Conservation (phyloP, 1,140 invertebrate genomes). For the Lamellibrachia luymesi region DNA sequence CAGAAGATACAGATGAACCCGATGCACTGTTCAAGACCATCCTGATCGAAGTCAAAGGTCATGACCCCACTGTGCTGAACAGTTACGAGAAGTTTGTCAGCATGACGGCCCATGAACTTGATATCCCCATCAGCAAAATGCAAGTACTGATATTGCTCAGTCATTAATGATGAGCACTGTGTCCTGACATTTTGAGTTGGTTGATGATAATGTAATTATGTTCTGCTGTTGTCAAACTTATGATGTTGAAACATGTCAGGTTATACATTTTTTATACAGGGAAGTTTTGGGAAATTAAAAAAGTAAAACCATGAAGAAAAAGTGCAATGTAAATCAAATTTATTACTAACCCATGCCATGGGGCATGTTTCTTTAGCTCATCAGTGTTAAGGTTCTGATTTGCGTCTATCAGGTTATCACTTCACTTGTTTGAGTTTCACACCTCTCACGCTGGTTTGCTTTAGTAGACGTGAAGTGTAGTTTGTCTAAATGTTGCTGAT, state of each 20-base stretch:
- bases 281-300: neutral
- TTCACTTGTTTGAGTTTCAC: too few relatives aligned
- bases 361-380: too few relatives aligned
- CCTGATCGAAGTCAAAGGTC: slow-evolving; percentile 82
- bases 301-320: slow-evolving; percentile 17
- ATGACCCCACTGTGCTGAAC: slow-evolving; percentile 81
- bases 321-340: neutral
- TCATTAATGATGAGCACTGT: too few relatives aligned
- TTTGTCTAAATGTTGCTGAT: neutral
- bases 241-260: neutral
- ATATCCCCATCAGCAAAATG: slow-evolving; percentile 72
- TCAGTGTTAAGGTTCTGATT: neutral
- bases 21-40: slow-evolving; percentile 58
- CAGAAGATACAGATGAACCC: slow-evolving; percentile 14
- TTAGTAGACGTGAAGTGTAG: neutral
- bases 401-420: neutral
- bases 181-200: neutral
- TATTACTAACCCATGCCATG: neutral
- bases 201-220: neutral
- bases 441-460: neutral
- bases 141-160: slow-evolving; percentile 51
- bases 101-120: slow-evolving; percentile 76
- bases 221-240: neutral
- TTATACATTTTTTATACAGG: neutral
- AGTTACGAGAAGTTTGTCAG: slow-evolving; percentile 84